A percentile compares a stretch with the other conserved stretches of the same genome.
Evolutionary conservation across 2,113 vertebrate genomes (phyloP).

Genomic region (Scatophagus argus): DNA sequence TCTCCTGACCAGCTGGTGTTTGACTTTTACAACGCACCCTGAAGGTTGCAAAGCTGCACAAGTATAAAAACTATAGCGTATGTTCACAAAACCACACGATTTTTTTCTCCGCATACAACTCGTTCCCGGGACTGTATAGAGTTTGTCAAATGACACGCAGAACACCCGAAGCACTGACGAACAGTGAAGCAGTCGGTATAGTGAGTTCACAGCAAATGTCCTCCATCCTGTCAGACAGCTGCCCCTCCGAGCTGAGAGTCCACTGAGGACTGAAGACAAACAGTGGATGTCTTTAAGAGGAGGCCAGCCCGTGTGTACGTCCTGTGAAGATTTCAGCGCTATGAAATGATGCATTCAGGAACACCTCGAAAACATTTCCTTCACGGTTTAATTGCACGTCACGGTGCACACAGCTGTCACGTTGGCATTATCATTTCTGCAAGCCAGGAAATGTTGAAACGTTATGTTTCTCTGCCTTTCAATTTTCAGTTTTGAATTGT

Average conservation of each 20-base stretch:
- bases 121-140: background rate
- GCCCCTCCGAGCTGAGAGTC: background rate
- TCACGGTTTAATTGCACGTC: background rate
- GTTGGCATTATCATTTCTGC: rapidly evolving
- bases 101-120: background rate
- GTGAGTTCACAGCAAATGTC: background rate
- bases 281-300: background rate
- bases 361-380: background rate
- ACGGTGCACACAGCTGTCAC: background rate
- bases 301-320: slow-evolving; percentile 26
- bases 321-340: background rate
- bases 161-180: rapidly evolving
- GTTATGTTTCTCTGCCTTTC: no score
- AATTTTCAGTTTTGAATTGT: no score
- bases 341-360: slow-evolving; percentile 36
- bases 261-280: background rate
- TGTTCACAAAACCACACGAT: background rate
- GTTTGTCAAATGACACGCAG: slow-evolving; percentile 23
- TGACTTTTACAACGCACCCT: background rate
- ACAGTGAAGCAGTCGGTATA: background rate
- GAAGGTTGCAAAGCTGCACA: background rate
- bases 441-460: no score
- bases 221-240: slow-evolving; percentile 44
- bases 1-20: background rate
- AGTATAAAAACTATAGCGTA: background rate